Percentiles rank a stretch among this genome's conserved stretches.
phyloP scores from a whole-genome alignment of 2,888 invertebrate genomes.

The Pristionchus entomophagus region DNA sequence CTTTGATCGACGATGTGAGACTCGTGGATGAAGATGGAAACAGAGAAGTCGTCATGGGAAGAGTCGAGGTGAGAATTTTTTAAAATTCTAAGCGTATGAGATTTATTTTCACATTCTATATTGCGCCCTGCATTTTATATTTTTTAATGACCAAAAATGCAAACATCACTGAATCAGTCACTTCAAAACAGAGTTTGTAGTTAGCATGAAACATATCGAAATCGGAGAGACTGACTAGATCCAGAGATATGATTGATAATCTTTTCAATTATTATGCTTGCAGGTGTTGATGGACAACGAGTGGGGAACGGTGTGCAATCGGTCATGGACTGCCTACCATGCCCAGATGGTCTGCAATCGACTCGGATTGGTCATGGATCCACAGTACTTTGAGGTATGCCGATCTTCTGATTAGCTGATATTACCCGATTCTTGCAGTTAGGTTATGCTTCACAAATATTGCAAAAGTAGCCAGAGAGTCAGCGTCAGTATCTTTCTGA shows the following conservation, averaged over 20 bases:
- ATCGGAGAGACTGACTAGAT: neutral
- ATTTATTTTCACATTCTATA: too few species aligned
- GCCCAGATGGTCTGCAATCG: slow-evolving; percentile 96
- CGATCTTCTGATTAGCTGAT: neutral
- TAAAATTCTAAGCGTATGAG: too few species aligned
- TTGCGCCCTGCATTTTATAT: too few species aligned
- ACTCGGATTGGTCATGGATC: slow-evolving; percentile 91
- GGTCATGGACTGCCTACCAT: slow-evolving; percentile 92
- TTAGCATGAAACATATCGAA: neutral
- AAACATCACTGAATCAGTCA: too few species aligned
- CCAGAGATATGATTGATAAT: neutral
- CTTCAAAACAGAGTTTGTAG: neutral
- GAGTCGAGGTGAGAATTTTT: slow-evolving; percentile 81
- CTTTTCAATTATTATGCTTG: neutral
- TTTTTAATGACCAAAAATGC: too few species aligned
- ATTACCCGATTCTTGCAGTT: slow-evolving; percentile 75
- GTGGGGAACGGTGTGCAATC: slow-evolving; percentile 98
- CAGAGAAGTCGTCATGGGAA: slow-evolving; percentile 83
- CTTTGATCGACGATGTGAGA: slow-evolving; percentile 64
- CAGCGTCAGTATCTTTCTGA: neutral
- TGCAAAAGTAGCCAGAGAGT: too few species aligned
- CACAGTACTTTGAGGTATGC: slow-evolving; percentile 83
- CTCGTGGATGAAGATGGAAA: slow-evolving; percentile 73
- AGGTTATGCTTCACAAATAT: neutral
- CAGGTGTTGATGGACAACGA: slow-evolving; percentile 86